These are phyloP conservation scores for Melinaea marsaeus DNA, from an alignment of 2,888 invertebrate genomes.

Conservation along the genomic window DNA sequence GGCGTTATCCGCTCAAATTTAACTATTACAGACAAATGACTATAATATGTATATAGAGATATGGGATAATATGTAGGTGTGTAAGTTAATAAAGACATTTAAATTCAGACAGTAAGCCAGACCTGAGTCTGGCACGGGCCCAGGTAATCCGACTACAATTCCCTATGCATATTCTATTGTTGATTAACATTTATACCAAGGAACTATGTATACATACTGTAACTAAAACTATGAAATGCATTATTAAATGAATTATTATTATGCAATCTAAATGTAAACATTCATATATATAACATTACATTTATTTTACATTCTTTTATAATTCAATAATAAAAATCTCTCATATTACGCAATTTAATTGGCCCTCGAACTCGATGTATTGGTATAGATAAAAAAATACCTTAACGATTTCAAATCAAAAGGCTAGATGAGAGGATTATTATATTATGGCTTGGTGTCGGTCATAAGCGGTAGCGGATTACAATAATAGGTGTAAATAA, in stretches of 20 bases:
- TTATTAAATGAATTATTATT: too few species aligned
- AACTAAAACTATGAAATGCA: too few species aligned
- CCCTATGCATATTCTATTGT: slow-evolving; percentile 12
- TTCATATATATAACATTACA: background rate
- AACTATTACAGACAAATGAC: too few species aligned
- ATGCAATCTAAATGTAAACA: background rate
- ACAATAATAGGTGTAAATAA: background rate
- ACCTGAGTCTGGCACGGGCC: slow-evolving; percentile 9
- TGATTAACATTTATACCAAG: slow-evolving; percentile 4
- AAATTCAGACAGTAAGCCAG: slow-evolving; percentile 1
- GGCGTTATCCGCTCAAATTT: too few species aligned
- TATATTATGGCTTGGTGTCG: slow-evolving; percentile 20
- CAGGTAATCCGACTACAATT: slow-evolving; percentile 6
- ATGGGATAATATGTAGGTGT: background rate
- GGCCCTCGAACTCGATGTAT: slow-evolving; percentile 17
- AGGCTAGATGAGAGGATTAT: slow-evolving; percentile 27
- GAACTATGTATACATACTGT: background rate
- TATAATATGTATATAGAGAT: slow-evolving; percentile 1
- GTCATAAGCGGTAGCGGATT: slow-evolving; percentile 11
- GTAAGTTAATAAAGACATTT: slow-evolving; percentile 4
- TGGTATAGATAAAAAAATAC: slow-evolving; percentile 18
- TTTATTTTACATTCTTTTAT: background rate
- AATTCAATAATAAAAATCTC: too few species aligned
- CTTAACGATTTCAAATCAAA: slow-evolving; percentile 21
- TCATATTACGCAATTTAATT: slow-evolving; percentile 18